phyloP scores from a whole-genome alignment of 2,888 invertebrate species.

The Fragum sueziense region DNA sequence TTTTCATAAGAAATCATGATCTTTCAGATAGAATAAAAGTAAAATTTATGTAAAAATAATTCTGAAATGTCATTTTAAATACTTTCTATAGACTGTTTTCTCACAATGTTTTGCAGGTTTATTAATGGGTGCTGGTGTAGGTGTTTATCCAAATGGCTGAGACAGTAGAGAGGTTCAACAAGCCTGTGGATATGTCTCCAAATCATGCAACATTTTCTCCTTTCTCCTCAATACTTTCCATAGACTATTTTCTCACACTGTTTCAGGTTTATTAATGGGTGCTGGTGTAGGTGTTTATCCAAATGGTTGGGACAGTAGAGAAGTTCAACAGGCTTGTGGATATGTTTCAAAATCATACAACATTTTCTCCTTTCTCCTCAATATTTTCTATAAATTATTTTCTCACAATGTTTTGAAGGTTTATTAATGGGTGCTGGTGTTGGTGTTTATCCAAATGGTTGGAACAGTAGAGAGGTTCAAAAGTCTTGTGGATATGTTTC shows the following conservation, averaged over 20 bases:
- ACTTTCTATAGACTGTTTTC: too few relatives aligned
- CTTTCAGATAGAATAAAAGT: too few relatives aligned
- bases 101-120: conserved; percentile 64
- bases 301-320: conserved; percentile 73
- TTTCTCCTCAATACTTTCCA: too few relatives aligned
- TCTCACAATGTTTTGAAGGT: conserved; percentile 62
- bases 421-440: conserved; percentile 74
- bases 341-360: conserved; percentile 45
- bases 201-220: too few relatives aligned
- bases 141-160: conserved; percentile 76
- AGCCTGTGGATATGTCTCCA: conserved; percentile 65
- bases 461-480: conserved; percentile 72
- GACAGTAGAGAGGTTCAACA: conserved; percentile 71
- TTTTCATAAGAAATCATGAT: too few relatives aligned
- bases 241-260: too few relatives aligned
- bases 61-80: too few relatives aligned
- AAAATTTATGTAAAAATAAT: too few relatives aligned
- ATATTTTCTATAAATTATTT: too few relatives aligned
- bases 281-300: conserved; percentile 75
- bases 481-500: conserved; percentile 68
- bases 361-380: too few relatives aligned
- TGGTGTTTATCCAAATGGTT: conserved; percentile 75
- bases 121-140: conserved; percentile 73
- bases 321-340: conserved; percentile 74
- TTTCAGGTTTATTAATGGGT: conserved; percentile 70